Conservation (phyloP, 2,888 invertebrate species). For the Pardosa pseudoannulata region DNA sequence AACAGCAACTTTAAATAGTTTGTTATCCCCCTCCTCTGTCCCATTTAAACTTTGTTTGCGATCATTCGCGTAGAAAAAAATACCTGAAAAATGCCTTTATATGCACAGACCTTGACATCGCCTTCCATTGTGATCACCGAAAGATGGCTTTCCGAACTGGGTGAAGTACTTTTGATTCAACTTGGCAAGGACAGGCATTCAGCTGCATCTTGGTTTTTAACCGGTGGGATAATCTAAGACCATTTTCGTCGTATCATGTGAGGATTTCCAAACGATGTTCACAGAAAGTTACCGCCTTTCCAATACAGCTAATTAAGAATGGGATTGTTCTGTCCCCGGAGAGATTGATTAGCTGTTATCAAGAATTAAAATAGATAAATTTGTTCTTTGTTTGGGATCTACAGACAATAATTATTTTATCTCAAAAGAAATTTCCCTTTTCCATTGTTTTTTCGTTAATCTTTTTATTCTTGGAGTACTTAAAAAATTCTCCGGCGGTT, state of each 20-base stretch:
- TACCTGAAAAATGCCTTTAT: constrained; percentile 16
- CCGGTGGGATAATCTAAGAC: background rate
- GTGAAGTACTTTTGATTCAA: constrained; percentile 32
- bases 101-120: constrained; percentile 65
- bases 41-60: constrained; percentile 56
- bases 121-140: constrained; percentile 56
- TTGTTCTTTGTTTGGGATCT: too few relatives aligned
- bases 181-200: background rate
- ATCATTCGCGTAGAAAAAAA: constrained; percentile 47
- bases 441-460: too few relatives aligned
- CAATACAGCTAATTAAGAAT: too few relatives aligned
- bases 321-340: too few relatives aligned
- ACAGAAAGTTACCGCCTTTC: too few relatives aligned
- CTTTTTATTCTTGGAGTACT: too few relatives aligned
- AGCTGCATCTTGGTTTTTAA: background rate
- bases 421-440: too few relatives aligned
- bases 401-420: too few relatives aligned
- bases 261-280: too few relatives aligned
- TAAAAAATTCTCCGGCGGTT: too few relatives aligned
- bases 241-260: background rate
- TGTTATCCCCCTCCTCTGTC: constrained; percentile 26
- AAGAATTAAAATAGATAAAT: too few relatives aligned
- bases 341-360: too few relatives aligned
- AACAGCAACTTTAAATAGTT: constrained; percentile 15
- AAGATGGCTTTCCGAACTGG: constrained; percentile 42